Evolutionary conservation across 2,113 vertebrate genomes (phyloP).

Genomic region (Sylvietta virens): DNA sequence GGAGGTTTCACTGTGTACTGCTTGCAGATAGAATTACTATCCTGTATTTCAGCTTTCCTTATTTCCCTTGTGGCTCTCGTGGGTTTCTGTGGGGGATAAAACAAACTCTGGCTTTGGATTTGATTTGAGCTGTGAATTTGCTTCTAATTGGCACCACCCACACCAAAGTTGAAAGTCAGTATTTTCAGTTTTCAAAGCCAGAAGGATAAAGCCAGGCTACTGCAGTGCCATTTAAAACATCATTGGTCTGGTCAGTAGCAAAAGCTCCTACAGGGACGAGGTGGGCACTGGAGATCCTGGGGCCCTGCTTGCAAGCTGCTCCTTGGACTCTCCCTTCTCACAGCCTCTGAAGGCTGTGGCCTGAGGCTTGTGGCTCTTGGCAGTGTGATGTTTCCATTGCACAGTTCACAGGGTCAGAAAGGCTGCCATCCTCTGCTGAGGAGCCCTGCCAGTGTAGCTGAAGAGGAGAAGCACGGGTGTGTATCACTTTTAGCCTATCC

Average conservation of each 20-base stretch:
- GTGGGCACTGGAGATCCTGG: neutral
- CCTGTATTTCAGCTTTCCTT: neutral
- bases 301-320: neutral
- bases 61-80: neutral
- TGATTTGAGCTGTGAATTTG: neutral
- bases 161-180: neutral
- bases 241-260: neutral
- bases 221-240: neutral
- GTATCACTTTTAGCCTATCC: neutral
- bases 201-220: neutral
- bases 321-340: neutral
- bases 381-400: neutral
- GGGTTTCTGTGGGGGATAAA: neutral
- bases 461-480: neutral
- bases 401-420: neutral
- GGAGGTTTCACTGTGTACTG: neutral
- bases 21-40: neutral
- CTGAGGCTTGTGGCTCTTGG: neutral
- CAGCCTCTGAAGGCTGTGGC: neutral
- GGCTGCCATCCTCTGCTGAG: neutral
- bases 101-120: neutral
- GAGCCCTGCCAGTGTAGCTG: neutral
- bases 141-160: constrained; percentile 1
- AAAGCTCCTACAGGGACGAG: neutral
- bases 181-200: neutral